These are phyloP conservation scores for Enteromius unitaeniatus DNA, from an alignment of 2,797 vertebrate genomes.

Conservation along the genomic window DNA sequence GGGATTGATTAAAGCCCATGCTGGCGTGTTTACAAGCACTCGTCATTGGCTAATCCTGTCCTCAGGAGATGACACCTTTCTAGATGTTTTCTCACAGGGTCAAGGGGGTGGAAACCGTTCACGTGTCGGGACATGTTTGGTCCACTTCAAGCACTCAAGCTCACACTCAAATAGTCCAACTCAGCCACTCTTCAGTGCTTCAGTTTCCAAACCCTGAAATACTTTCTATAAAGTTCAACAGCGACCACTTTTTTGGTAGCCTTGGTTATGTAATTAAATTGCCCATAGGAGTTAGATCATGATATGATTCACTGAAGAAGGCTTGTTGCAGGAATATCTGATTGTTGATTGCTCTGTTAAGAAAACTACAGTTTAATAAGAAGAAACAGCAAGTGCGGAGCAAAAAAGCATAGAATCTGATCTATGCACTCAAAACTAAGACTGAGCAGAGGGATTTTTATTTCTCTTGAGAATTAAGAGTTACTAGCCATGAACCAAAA, in stretches of 20 bases:
- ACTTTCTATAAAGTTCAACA: not conserved
- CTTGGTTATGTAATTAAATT: not conserved
- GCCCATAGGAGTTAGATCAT: not conserved
- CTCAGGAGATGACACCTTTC: slow-evolving; percentile 20
- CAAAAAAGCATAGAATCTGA: too few species aligned
- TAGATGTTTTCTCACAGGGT: not conserved
- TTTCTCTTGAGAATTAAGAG: not conserved
- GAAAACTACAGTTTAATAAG: not conserved
- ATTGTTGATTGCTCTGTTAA: not conserved
- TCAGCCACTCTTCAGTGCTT: not conserved
- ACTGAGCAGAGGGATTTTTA: too few species aligned
- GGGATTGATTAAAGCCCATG: slow-evolving; percentile 17
- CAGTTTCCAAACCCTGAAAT: not conserved
- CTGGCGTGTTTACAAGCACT: slow-evolving; percentile 19
- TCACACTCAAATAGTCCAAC: not conserved
- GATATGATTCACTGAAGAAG: too few species aligned
- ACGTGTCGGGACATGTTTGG: slow-evolving; percentile 6
- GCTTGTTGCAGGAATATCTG: too few species aligned
- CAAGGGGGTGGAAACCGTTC: not conserved
- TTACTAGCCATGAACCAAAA: not conserved
- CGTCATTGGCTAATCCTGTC: slow-evolving; percentile 13
- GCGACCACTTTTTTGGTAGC: not conserved
- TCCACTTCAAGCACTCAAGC: not conserved
- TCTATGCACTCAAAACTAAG: too few species aligned
- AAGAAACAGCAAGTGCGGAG: not conserved